Evolutionary conservation across 2,888 invertebrate genomes (phyloP).

Genomic region (Bursaphelenchus okinawaensis): DNA sequence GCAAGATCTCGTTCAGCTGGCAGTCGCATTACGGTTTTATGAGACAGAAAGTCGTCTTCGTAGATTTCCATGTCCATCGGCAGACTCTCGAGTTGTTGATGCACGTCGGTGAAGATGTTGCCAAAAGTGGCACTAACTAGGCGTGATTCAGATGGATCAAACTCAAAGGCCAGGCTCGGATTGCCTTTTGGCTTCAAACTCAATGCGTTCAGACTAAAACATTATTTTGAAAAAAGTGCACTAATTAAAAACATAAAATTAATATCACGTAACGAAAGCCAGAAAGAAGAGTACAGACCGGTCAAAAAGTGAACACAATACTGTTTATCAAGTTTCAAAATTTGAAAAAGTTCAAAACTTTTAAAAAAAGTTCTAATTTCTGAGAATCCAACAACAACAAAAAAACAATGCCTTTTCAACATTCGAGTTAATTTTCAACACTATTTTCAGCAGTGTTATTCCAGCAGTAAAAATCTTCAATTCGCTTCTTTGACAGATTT

Average conservation of each 20-base stretch:
- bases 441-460: neutral
- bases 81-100: conserved; percentile 26
- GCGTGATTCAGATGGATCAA: conserved; percentile 29
- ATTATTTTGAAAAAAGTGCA: too few relatives aligned
- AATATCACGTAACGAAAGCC: too few relatives aligned
- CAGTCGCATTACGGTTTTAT: conserved; percentile 25
- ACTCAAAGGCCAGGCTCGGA: conserved; percentile 29
- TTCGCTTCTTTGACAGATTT: neutral
- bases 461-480: neutral
- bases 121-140: conserved; percentile 27
- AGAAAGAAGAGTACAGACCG: too few relatives aligned
- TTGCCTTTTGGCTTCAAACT: conserved; percentile 28
- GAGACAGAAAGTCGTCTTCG: conserved; percentile 29
- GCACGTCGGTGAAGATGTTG: conserved; percentile 19
- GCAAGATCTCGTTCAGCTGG: neutral
- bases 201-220: conserved; percentile 26
- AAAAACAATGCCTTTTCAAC: too few relatives aligned
- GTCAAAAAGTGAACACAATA: too few relatives aligned
- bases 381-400: too few relatives aligned
- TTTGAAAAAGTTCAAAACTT: too few relatives aligned
- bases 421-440: too few relatives aligned
- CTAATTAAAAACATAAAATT: too few relatives aligned
- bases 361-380: too few relatives aligned
- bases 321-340: too few relatives aligned
- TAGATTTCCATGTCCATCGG: conserved; percentile 32